Base-by-base conservation (phyloP, 2,113 vertebrate genomes). In the Pomatostomus ruficeps region DNA sequence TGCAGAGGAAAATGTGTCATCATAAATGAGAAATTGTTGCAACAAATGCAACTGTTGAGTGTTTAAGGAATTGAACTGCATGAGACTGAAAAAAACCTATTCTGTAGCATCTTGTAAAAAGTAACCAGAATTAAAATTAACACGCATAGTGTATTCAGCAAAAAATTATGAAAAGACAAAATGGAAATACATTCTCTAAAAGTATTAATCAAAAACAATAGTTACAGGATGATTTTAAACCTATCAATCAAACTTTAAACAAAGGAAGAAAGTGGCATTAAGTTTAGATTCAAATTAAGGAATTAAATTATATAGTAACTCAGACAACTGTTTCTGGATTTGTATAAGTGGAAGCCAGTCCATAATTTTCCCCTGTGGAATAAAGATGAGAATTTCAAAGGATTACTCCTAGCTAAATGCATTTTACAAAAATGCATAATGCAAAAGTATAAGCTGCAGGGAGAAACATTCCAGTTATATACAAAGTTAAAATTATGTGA, bases 391-490 rank as follows among this genome's bases (percentile, higher is more conserved):
- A 92, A 95, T 96, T 97, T 97, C 96, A 97, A 98, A 97, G 89
- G 29, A 76, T 97, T 93, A 87, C 90, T 97, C 72, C 74, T 94
- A 82, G 91, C 73, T 97, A 97, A 95, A 76, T 87, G 31, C 78
- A 91, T 96, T 98, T 98, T 97, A 95, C 96, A 97, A 97, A 96
- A 97, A 96, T 97, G 76, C 91, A 98, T 97, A 97, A 97, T 97
- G 85, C 85, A 98, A 91, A 95, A 95, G 81, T 86, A 67, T 76
- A 96, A 96, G 85, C 96, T 95, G 63, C 54, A 87, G 92, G 66
- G 76, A 95, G 51, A 95, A 93, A 96, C n/a, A 84, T 82, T 91
- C 54, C 1, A 0, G 51, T 38, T 66, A 95, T 80, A 94, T 73
- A 93, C 54, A 85, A 95, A 96, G 72, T 89, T 85, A 92, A 96